Evolutionary conservation across 2,888 invertebrate species (phyloP), one percentile per base, ranked within the genome.

Genomic region (Caenorhabditis virilis): DNA sequence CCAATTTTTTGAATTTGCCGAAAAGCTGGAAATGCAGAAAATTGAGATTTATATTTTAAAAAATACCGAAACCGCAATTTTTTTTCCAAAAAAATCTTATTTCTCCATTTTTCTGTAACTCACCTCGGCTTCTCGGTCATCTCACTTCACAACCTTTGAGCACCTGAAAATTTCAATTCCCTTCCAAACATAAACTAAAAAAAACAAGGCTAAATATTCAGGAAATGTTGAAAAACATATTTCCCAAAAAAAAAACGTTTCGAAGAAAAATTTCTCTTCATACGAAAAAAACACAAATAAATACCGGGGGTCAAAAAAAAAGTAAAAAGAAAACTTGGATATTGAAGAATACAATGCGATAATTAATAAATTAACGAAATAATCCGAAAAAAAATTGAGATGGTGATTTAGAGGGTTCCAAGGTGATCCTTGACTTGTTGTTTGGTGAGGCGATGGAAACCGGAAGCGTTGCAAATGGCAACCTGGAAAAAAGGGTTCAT

Each of bases 361-460:
- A 41, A 54, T 51, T 46, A 59, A 63, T 53, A 57, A 45, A 63
- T 63, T 49, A 58, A 51, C 45, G 22, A 26, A 25, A 57, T 27
- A 45, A 30, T n/a, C n/a, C n/a, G n/a, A 25, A 27, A 18, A 30
- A 15, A 30, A 45, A 30, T 18, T 5, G 20, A 45, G 48, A 2
- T 41, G 16, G 33, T 15, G 9, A 22, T 51, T 77, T 69, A 82
- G 27, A 92, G 91, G 85, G 91, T 91, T 1, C 91, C 95, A 76
- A 98, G 87, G 83, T 98, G 97, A 86, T 99, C 98, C 85, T 93
- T 93, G 60, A 99, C 92, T 82, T 94, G 93, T 1, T 91, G 89
- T 0, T 95, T 92, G 74, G 91, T 90, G 50, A 98, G 87, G 48
- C 95, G 88, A 63, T 90, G 88, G 86, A 98, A 98, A 0, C 98